These are phyloP conservation scores for Meda fulgida DNA, from an alignment of 2,797 vertebrate species.

Conservation along the genomic window DNA sequence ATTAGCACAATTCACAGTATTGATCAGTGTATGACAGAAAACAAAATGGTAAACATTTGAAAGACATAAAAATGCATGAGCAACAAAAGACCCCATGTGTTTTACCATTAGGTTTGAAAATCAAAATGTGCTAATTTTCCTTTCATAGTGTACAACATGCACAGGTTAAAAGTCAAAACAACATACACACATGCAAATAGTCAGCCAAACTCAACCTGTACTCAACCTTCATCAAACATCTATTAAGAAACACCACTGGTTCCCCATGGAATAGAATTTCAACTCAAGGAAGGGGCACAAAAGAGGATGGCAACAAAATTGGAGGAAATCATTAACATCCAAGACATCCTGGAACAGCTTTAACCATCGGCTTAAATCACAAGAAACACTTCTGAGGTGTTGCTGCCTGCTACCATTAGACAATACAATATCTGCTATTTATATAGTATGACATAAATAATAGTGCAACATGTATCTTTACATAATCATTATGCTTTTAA, in stretches of 20 bases:
- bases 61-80: not conserved
- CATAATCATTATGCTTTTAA: not conserved
- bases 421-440: not conserved
- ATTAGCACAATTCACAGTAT: not conserved
- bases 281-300: conserved; percentile 4
- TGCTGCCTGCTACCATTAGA: not conserved
- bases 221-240: not conserved
- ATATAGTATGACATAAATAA: not conserved
- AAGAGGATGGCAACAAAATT: conserved; percentile 8
- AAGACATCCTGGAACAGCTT: conserved; percentile 3
- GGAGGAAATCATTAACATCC: conserved; percentile 20
- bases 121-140: not conserved
- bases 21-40: not conserved
- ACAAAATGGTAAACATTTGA: not conserved
- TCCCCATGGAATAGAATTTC: not conserved
- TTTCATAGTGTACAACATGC: not conserved
- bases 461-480: not conserved
- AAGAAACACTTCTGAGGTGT: not conserved
- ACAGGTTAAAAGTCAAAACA: not conserved
- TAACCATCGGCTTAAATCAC: not conserved
- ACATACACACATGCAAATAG: not conserved
- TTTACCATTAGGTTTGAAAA: not conserved
- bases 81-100: not conserved
- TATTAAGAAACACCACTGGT: not conserved
- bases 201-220: not conserved